Conservation (phyloP, 1,140 invertebrate species). For the Heliothis virescens region DNA sequence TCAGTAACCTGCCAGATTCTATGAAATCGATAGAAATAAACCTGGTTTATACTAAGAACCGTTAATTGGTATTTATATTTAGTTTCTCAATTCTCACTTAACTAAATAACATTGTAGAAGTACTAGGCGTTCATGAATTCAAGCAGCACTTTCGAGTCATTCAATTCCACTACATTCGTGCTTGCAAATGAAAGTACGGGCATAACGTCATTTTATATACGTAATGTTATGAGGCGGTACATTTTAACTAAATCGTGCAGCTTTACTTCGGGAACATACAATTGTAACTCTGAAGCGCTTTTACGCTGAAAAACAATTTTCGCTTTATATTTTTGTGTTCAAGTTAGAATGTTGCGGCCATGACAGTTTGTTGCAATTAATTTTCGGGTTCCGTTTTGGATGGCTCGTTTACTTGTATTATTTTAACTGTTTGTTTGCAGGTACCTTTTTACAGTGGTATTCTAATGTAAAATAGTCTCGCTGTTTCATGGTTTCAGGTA, state of each 20-base stretch:
- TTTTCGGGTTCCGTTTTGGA: conserved; percentile 1
- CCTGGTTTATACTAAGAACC: not conserved
- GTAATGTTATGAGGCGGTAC: conserved; percentile 21
- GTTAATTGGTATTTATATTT: not conserved
- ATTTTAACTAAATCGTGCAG: conserved; percentile 27
- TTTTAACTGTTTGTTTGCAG: not conserved
- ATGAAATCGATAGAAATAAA: not conserved
- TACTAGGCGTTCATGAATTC: conserved; percentile 15
- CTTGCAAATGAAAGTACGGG: conserved; percentile 23
- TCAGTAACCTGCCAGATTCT: not conserved
- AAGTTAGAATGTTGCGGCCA: conserved; percentile 17
- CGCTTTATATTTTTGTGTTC: conserved; percentile 28
- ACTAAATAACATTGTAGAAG: conserved; percentile 1
- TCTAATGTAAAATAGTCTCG: too few species aligned
- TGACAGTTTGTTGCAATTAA: conserved; percentile 39
- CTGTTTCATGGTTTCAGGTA: not conserved
- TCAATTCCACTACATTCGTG: conserved; percentile 27
- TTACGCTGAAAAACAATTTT: conserved; percentile 29
- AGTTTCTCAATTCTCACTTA: not conserved
- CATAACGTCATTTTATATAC: conserved; percentile 32
- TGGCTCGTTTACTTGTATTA: conserved; percentile 9
- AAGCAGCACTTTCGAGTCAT: conserved; percentile 11
- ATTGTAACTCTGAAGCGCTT: conserved; percentile 11
- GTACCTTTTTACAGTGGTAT: not conserved
- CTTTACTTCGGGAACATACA: not conserved